Conservation (phyloP, 2,797 vertebrate species). For the Neosilurus hyrtlii region DNA sequence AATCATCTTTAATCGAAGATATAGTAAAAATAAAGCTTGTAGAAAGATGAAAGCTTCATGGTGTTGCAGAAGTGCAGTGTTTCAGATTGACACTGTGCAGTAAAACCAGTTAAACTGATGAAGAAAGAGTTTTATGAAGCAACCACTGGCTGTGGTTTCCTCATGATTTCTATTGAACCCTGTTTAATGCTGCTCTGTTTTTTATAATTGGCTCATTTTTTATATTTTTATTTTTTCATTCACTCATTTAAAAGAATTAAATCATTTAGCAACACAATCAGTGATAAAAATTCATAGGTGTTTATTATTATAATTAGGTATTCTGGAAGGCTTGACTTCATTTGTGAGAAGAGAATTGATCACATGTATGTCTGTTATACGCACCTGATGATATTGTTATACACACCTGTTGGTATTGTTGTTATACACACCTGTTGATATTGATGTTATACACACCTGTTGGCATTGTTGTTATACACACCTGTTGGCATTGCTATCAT, state of each 20-base stretch:
- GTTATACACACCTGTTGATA: too few relatives aligned
- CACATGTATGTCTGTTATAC: too few relatives aligned
- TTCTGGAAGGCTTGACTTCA: background rate
- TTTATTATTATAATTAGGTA: background rate
- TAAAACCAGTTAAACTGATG: background rate
- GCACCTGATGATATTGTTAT: too few relatives aligned
- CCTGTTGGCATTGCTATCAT: too few relatives aligned
- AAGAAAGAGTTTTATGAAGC: background rate
- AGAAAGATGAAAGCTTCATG: background rate
- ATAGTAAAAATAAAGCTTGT: background rate
- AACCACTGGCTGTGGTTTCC: background rate
- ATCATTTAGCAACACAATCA: background rate
- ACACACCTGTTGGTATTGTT: too few relatives aligned
- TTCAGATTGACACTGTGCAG: background rate
- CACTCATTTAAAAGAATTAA: background rate
- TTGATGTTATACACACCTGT: too few relatives aligned
- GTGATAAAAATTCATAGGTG: background rate
- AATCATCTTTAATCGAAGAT: background rate
- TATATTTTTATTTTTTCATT: background rate
- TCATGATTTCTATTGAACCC: too few relatives aligned
- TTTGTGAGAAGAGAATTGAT: background rate
- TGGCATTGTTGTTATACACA: too few relatives aligned
- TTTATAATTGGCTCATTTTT: background rate
- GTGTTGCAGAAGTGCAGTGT: background rate
- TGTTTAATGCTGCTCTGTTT: background rate